Percentiles rank a stretch among this genome's conserved stretches.
Evolutionary conservation across 2,888 invertebrate genomes (phyloP).

Genomic region (Priapulus caudatus): DNA sequence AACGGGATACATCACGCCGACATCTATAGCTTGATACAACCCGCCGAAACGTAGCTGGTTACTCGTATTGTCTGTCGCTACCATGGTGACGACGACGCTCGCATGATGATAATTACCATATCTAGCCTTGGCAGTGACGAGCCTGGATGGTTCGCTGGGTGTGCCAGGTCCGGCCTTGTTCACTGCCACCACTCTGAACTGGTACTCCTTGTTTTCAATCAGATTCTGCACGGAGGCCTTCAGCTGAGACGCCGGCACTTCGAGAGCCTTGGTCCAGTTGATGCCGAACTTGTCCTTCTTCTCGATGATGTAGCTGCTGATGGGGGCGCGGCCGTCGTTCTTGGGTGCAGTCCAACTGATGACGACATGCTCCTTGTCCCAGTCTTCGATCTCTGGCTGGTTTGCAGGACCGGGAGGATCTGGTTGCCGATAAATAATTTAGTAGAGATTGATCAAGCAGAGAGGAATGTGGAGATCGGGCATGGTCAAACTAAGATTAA

Average conservation of each 20-base stretch:
- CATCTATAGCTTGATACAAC: too few relatives aligned
- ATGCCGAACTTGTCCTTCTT: slow-evolving; percentile 65
- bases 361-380: slow-evolving; percentile 30
- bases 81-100: too few relatives aligned
- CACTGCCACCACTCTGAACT: slow-evolving; percentile 71
- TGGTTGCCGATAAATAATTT: slow-evolving; percentile 31
- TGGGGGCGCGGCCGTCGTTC: slow-evolving; percentile 44
- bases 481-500: too few relatives aligned
- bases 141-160: slow-evolving; percentile 75
- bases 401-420: too few relatives aligned
- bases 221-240: slow-evolving; percentile 75
- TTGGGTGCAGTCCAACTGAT: slow-evolving; percentile 42
- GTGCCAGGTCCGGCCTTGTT: slow-evolving; percentile 87
- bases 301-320: slow-evolving; percentile 75
- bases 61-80: too few relatives aligned
- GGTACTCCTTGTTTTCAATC: slow-evolving; percentile 81
- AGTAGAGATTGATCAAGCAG: too few relatives aligned
- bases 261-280: slow-evolving; percentile 74
- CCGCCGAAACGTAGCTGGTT: too few relatives aligned
- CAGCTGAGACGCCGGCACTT: slow-evolving; percentile 69
- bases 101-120: too few relatives aligned
- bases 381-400: slow-evolving; percentile 37
- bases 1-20: too few relatives aligned
- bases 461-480: too few relatives aligned
- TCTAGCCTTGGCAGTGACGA: slow-evolving; percentile 76